Evolutionary conservation across 2,113 vertebrate genomes (phyloP).

Genomic region (Falco punctatus): DNA sequence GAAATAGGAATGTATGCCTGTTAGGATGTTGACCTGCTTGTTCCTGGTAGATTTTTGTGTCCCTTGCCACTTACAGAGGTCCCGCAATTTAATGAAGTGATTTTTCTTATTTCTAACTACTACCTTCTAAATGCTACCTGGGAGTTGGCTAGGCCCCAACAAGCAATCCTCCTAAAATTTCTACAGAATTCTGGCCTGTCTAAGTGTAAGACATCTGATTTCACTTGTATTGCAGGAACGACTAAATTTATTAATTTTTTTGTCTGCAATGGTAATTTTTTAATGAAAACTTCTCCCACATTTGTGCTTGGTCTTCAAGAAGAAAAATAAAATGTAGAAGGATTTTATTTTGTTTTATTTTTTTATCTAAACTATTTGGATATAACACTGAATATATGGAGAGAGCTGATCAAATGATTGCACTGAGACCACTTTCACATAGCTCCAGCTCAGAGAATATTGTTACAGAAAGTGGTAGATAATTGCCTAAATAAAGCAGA

Average conservation of each 20-base stretch:
- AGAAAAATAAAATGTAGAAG: background rate
- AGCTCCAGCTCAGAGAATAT: background rate
- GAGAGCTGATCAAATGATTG: background rate
- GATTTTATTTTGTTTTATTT: background rate
- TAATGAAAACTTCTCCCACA: background rate
- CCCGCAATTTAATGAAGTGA: background rate
- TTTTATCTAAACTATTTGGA: background rate
- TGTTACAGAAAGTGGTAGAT: background rate
- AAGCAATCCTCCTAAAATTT: background rate
- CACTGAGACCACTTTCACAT: background rate
- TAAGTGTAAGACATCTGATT: background rate
- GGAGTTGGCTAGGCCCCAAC: background rate
- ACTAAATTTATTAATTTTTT: background rate
- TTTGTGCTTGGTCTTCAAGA: background rate
- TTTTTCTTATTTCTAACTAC: background rate
- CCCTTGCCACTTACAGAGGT: background rate
- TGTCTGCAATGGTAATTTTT: background rate
- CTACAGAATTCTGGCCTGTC: background rate
- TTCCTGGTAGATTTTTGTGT: background rate
- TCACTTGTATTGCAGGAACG: fast-evolving
- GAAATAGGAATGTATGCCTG: no score
- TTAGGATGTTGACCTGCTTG: background rate
- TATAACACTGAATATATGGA: background rate
- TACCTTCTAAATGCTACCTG: background rate
- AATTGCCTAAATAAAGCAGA: background rate